A percentile compares a stretch with the other conserved stretches of the same genome.
phyloP scores from a whole-genome alignment of 2,113 vertebrate species.

The Nicator chloris region DNA sequence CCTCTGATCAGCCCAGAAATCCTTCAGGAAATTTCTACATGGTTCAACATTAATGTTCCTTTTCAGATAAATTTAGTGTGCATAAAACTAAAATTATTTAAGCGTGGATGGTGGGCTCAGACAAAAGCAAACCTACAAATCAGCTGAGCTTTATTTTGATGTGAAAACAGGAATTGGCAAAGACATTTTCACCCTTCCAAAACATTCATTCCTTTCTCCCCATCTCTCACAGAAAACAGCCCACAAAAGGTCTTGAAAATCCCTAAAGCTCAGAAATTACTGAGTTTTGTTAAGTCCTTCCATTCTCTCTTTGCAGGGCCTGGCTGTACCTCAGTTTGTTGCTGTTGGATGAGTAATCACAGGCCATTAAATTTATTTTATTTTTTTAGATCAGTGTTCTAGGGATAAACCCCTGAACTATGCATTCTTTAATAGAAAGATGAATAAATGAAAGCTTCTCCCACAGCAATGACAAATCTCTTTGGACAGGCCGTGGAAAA shows the following conservation, averaged over 20 bases:
- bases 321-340: neutral
- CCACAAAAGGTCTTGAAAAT: neutral
- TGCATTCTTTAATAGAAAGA: neutral
- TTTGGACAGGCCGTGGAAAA: neutral
- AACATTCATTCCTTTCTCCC: neutral
- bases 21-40: neutral
- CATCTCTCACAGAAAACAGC: neutral
- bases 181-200: neutral
- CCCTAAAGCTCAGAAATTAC: neutral
- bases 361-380: neutral
- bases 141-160: neutral
- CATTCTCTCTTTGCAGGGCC: neutral
- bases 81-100: neutral
- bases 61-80: neutral
- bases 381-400: neutral
- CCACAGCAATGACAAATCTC: neutral
- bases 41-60: neutral
- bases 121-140: neutral
- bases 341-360: neutral
- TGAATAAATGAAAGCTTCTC: neutral
- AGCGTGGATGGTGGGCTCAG: neutral
- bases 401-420: neutral
- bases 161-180: neutral
- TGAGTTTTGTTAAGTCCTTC: neutral
- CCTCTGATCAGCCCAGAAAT: neutral